A percentile compares a stretch with the other conserved stretches of the same genome.
These are phyloP conservation scores for Craseonycteris thonglongyai DNA, from an alignment of 2,113 vertebrate species.

Conservation along the genomic window DNA sequence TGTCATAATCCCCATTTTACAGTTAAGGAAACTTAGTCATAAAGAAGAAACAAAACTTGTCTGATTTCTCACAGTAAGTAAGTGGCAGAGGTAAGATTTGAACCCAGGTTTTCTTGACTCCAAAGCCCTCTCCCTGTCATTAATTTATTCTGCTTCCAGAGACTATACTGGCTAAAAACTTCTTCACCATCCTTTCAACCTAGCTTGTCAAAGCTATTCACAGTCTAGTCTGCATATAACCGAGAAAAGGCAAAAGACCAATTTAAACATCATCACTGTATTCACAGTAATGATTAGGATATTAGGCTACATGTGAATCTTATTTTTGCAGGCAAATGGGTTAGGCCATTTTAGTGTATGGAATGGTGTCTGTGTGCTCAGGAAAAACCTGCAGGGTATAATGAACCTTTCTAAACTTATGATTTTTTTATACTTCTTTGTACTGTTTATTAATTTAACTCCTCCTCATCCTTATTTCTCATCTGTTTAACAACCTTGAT, in stretches of 20 bases:
- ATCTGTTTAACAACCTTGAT: constrained; percentile 35
- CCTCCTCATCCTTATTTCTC: constrained; percentile 20
- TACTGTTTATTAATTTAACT: neutral
- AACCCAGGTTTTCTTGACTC: neutral
- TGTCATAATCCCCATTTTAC: neutral
- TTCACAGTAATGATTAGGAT: neutral
- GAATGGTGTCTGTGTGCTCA: neutral
- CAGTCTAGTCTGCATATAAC: neutral
- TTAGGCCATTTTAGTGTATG: neutral
- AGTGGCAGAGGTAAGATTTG: neutral
- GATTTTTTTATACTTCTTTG: neutral
- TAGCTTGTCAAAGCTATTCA: neutral
- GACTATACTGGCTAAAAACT: neutral
- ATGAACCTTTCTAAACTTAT: neutral
- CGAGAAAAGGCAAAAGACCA: neutral
- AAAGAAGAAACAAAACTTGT: constrained; percentile 10
- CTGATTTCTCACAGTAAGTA: neutral
- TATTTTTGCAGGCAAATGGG: neutral
- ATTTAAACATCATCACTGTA: neutral
- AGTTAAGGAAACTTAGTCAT: neutral
- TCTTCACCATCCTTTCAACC: neutral
- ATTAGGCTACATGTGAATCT: neutral
- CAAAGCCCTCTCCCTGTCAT: neutral
- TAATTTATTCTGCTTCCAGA: neutral
- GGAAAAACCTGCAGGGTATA: neutral